These are phyloP conservation scores for Cyclargus thomasi DNA, from an alignment of 1,140 invertebrate genomes.

Conservation along the genomic window DNA sequence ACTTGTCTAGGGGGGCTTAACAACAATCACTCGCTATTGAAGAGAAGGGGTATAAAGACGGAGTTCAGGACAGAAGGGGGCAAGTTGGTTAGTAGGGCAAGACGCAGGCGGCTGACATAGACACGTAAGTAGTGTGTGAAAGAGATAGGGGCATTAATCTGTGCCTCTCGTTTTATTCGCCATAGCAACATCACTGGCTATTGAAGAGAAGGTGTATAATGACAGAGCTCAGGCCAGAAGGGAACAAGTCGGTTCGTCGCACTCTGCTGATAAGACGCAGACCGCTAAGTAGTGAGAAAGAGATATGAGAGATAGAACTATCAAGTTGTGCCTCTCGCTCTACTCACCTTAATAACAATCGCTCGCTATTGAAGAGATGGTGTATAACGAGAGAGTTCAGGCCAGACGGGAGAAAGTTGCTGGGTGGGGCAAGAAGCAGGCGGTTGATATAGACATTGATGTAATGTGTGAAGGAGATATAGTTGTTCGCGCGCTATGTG, in stretches of 20 bases:
- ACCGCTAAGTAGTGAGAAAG: too few species aligned
- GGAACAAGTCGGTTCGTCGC: conserved; percentile 85
- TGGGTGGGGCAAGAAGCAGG: conserved; percentile 88
- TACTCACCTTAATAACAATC: conserved; percentile 46
- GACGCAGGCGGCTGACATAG: conserved; percentile 85
- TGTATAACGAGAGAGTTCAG: conserved; percentile 87
- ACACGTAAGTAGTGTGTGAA: conserved; percentile 78
- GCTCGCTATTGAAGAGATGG: conserved; percentile 63
- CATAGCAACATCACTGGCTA: conserved; percentile 68
- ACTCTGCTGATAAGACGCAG: conserved; percentile 87
- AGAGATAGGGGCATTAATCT: neutral
- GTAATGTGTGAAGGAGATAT: conserved; percentile 34
- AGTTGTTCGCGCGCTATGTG: too few species aligned
- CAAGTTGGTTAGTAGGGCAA: conserved; percentile 88
- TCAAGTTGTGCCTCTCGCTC: too few species aligned
- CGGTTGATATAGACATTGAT: conserved; percentile 87
- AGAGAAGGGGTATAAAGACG: conserved; percentile 81
- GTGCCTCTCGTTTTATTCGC: neutral
- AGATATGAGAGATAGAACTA: too few species aligned
- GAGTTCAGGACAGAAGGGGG: conserved; percentile 84
- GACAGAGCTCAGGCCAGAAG: conserved; percentile 87
- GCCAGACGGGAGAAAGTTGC: conserved; percentile 80
- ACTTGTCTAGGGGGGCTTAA: too few species aligned
- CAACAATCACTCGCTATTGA: conserved; percentile 72
- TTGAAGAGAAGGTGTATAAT: conserved; percentile 76